Evolutionary conservation across 2,797 vertebrate genomes (phyloP), one percentile per base, ranked within the genome.

Genomic region (Lemur catta): DNA sequence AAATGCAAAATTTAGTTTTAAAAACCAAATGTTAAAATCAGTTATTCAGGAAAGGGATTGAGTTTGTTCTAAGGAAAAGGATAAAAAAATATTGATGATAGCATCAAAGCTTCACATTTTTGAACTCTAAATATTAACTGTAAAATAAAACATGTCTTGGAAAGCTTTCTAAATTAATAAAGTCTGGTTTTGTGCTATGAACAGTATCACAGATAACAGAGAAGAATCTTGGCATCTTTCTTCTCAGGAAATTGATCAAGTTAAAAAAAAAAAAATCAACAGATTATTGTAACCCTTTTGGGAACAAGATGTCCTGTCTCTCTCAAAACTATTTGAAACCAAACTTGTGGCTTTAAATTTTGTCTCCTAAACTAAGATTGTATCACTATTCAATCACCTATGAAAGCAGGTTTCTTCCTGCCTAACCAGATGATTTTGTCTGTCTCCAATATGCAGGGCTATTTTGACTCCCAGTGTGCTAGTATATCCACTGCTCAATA

Each of bases 181-280:
- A 65, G 63, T 50, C 30, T 38, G 48, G 6, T 76, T 89, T 33
- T 76, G 63, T 57, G 76, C 78, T 90, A 92, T 80, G 79, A 76
- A 82, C 1, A 96, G 81, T 50, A 88, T 30, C 43, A 35, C 52
- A 30, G 80, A 74, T 92, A 94, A 91, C 11, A 57, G 26, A 57
- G 26, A 75, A 38, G 48, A 75, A 87, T 61, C 46, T 33, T 65
- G 91, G 26, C 38, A 59, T 43, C 33, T 65, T 55, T 57, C 84
- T 61, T 28, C 89, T 93, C 30, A 87, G 72, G 41, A 97, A 96
- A 92, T 8, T 89, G 74, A 89, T 89, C 38, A 71, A 18, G n/a
- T 67, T 87, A 89, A 91, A 75, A 90, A 48, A 61, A 71, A 89
- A 82, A 79, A 65, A n/a, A 52, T 18, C 43, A 46, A n/a, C 17